Evolutionary conservation across 1,140 invertebrate genomes (phyloP).

Genomic region (Ostrea denselamellosa): DNA sequence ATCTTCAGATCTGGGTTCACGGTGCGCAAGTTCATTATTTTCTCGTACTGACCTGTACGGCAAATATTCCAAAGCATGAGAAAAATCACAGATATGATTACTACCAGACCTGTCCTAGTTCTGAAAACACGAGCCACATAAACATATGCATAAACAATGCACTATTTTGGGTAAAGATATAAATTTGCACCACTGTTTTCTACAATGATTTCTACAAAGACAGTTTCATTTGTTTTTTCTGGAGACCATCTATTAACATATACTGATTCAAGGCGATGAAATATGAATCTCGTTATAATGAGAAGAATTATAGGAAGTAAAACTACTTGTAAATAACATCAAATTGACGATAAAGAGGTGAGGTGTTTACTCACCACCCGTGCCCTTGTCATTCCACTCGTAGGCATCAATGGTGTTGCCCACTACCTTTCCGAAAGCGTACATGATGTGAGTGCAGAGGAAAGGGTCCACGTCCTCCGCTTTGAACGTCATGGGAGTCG

Average conservation of each 20-base stretch:
- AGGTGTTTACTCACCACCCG: background rate
- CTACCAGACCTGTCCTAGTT: background rate
- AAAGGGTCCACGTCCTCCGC: conserved; percentile 91
- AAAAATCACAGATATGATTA: background rate
- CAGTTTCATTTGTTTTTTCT: no score
- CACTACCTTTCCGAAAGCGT: conserved; percentile 85
- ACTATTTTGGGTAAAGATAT: no score
- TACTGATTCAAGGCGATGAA: no score
- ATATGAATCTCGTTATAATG: no score
- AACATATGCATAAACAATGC: background rate
- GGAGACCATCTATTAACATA: no score
- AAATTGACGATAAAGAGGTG: background rate
- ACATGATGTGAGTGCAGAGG: conserved; percentile 95
- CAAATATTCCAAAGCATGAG: background rate
- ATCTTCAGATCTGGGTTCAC: conserved; percentile 83
- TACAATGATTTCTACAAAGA: no score
- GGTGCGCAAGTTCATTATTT: conserved; percentile 48
- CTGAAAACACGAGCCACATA: background rate
- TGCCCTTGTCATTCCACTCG: conserved; percentile 32
- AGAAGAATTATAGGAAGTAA: no score
- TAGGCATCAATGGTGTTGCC: conserved; percentile 30
- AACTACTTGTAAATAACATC: no score
- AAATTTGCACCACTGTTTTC: no score
- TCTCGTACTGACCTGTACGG: conserved; percentile 17
- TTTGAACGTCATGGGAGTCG: conserved; percentile 90